Base-by-base conservation (phyloP, 1,140 invertebrate species). In the Paramacrobiotus metropolitanus region DNA sequence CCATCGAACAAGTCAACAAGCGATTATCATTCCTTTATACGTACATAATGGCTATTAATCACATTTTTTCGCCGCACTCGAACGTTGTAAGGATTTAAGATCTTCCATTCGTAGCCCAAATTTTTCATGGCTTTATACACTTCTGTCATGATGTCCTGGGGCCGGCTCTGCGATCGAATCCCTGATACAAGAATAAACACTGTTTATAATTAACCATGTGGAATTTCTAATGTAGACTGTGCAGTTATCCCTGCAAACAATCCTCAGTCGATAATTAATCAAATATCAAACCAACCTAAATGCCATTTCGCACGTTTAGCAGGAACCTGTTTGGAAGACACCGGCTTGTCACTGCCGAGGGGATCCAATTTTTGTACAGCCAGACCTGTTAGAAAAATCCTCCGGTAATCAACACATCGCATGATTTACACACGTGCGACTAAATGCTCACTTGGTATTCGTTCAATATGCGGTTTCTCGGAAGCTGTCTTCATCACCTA, bases 141-240 rank as follows among this genome's bases (percentile, higher is more conserved):
- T 78, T 99, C 95, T 73, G 93, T 85, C 95, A 99, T 99, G 24
- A 99, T 99, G 75, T 99, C 95, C 70, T 92, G 88, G 1, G 92
- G 92, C 72, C 94, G 94, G 69, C 90, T 96, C 74, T 99, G 95
- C 18, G 93, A 98, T 64, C 95, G 78, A 65, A 99, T 99, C 62
- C 90, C 87, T 78, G 65, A 9, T 68, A 61, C 31, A 34, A 48
- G 29, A 20, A 34, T 24, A 9, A 66, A n/a, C n/a, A n/a, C n/a
- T n/a, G n/a, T n/a, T n/a, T n/a, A n/a, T n/a, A n/a, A n/a, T n/a
- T n/a, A n/a, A n/a, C n/a, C n/a, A n/a, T n/a, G n/a, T n/a, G n/a
- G n/a, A n/a, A n/a, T n/a, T n/a, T n/a, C n/a, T n/a, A n/a, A n/a
- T n/a, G n/a, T n/a, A n/a, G n/a, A n/a, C n/a, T n/a, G n/a, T n/a